phyloP scores from a whole-genome alignment of 2,113 vertebrate species.

The Pomatorhinus ruficollis region DNA sequence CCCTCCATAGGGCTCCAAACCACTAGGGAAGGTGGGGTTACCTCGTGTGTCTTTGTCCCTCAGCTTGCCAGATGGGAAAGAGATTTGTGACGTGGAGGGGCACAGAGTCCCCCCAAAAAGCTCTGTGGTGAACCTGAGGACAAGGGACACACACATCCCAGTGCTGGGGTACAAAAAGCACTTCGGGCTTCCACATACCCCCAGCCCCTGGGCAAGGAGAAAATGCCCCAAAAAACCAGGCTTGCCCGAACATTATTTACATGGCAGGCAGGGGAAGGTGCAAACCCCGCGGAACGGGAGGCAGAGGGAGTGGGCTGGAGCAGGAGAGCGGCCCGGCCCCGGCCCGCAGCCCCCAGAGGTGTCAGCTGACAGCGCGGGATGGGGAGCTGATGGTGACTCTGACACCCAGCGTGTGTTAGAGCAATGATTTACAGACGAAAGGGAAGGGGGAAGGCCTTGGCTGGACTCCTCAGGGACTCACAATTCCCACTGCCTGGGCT shows the following conservation, averaged over 20 bases:
- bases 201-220: background rate
- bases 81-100: background rate
- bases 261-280: background rate
- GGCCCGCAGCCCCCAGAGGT: slow-evolving; percentile 20
- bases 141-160: background rate
- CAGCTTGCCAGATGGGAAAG: background rate
- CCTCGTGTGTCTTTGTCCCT: background rate
- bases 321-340: too few relatives aligned
- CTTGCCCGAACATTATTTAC: background rate
- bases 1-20: background rate
- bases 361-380: background rate
- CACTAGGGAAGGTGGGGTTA: rapidly evolving
- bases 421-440: background rate
- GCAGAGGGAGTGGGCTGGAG: background rate
- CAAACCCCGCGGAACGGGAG: background rate
- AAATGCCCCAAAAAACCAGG: background rate
- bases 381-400: background rate
- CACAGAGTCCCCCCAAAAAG: background rate
- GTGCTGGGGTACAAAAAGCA: background rate
- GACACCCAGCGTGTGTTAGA: background rate
- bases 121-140: background rate
- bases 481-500: background rate
- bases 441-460: slow-evolving; percentile 6
- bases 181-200: background rate
- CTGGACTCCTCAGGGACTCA: background rate